Percentiles rank a stretch among this genome's conserved stretches.
Conservation (phyloP, 2,113 vertebrate species). For the Canis aureus region DNA sequence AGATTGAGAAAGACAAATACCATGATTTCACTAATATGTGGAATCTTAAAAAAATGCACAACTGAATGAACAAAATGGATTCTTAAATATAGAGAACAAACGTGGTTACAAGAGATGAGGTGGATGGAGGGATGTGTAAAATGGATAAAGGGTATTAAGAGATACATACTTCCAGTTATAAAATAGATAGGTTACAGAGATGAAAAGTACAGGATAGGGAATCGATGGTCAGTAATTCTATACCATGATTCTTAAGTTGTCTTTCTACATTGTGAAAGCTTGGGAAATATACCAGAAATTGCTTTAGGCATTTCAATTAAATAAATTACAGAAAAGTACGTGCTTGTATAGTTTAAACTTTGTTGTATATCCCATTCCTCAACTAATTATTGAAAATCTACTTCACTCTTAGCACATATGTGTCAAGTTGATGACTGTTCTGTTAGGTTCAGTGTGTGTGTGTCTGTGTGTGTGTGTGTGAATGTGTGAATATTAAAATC, state of each 20-base stretch:
- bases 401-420: neutral
- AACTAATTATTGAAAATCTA: neutral
- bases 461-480: neutral
- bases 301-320: neutral
- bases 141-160: neutral
- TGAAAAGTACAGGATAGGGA: neutral
- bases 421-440: neutral
- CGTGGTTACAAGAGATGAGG: too few relatives aligned
- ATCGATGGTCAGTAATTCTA: neutral
- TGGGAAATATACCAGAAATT: neutral
- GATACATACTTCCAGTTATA: neutral
- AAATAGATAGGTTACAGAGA: neutral
- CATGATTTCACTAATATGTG: neutral
- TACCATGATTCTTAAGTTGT: neutral
- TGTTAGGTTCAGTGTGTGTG: neutral
- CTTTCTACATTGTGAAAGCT: neutral
- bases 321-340: neutral
- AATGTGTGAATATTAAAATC: neutral
- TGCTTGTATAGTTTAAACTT: neutral
- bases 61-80: neutral
- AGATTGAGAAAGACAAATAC: neutral
- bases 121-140: neutral
- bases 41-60: neutral
- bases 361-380: neutral
- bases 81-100: neutral